Conservation (phyloP, 2,888 invertebrate species). For the Caenorhabditis virilis region DNA sequence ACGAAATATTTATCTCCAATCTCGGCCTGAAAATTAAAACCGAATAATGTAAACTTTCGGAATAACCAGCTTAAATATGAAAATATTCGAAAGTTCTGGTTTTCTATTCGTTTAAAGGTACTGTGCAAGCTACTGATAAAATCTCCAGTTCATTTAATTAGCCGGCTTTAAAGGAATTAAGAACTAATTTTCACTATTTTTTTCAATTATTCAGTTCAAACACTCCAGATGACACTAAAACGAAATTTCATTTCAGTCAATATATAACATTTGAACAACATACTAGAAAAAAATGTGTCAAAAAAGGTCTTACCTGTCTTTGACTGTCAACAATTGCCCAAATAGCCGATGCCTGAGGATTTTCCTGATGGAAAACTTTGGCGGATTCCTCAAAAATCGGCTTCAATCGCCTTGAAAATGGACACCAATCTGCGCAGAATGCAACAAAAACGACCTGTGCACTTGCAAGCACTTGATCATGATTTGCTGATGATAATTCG, state of each 20-base stretch:
- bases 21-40: slow-evolving; percentile 69
- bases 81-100: too few relatives aligned
- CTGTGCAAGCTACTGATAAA: too few relatives aligned
- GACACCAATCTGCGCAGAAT: slow-evolving; percentile 99
- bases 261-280: too few relatives aligned
- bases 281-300: too few relatives aligned
- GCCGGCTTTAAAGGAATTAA: too few relatives aligned
- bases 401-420: slow-evolving; percentile 92
- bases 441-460: slow-evolving; percentile 89
- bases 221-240: too few relatives aligned
- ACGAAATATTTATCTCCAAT: slow-evolving; percentile 93
- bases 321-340: slow-evolving; percentile 67
- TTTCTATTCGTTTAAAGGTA: too few relatives aligned
- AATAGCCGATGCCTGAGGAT: slow-evolving; percentile 51
- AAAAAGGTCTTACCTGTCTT: slow-evolving; percentile 41
- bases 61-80: too few relatives aligned
- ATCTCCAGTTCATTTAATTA: too few relatives aligned
- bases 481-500: slow-evolving; percentile 57
- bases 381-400: slow-evolving; percentile 97
- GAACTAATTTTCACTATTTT: too few relatives aligned
- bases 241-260: too few relatives aligned
- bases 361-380: slow-evolving; percentile 70
- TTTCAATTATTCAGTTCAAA: too few relatives aligned
- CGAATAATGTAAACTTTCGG: not conserved
- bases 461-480: slow-evolving; percentile 59